Evolutionary conservation across 53 echinoderm and acorn worm species (phyloP).

Genomic region (Holothuria leucospilota): DNA sequence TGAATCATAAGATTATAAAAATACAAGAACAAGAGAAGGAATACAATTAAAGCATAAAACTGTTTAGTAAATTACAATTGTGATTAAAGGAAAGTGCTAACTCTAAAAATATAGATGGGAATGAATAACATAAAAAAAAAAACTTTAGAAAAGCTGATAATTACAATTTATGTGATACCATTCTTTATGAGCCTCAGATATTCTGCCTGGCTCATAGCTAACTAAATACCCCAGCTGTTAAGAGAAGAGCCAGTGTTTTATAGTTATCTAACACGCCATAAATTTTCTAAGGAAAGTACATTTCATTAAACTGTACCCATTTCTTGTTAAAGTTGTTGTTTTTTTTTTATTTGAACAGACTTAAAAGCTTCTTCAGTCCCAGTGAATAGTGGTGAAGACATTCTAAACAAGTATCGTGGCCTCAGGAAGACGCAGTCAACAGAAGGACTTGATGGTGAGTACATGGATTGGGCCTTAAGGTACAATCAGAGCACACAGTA

Average conservation of each 20-base stretch:
- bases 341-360: constrained; percentile 2
- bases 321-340: not conserved
- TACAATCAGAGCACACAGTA: too few relatives aligned
- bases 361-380: constrained; percentile 78
- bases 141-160: too few relatives aligned
- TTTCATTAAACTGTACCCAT: not conserved
- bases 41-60: too few relatives aligned
- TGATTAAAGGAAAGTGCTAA: too few relatives aligned
- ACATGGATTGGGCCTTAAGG: not conserved
- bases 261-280: not conserved
- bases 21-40: too few relatives aligned
- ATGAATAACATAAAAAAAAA: too few relatives aligned
- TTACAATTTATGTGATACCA: too few relatives aligned
- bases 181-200: too few relatives aligned
- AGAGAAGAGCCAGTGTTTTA: not conserved
- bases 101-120: too few relatives aligned
- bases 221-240: not conserved
- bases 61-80: too few relatives aligned
- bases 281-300: not conserved
- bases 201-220: too few relatives aligned
- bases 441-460: constrained; percentile 69
- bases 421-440: constrained; percentile 75
- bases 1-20: too few relatives aligned
- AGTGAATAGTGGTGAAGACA: constrained; percentile 87
- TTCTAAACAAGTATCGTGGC: constrained; percentile 88